Evolutionary conservation across 2,888 invertebrate species (phyloP).

Genomic region (Epirrita christyi): DNA sequence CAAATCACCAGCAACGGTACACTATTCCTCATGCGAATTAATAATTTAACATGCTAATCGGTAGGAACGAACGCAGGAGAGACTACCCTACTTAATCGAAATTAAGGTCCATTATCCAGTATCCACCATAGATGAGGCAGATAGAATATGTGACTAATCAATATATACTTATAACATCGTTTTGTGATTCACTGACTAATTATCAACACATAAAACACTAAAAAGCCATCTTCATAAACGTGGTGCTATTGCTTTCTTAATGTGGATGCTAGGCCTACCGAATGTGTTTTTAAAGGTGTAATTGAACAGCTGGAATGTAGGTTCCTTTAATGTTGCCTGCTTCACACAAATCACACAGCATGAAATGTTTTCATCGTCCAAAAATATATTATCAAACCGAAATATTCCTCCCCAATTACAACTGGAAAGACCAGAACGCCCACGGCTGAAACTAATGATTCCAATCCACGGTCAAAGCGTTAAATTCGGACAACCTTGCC

Average conservation of each 20-base stretch:
- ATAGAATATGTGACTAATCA: no score
- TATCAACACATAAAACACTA: no score
- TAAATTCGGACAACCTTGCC: slow-evolving; percentile 38
- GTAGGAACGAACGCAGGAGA: not conserved
- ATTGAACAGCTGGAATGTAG: no score
- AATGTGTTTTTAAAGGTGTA: no score
- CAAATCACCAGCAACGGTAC: slow-evolving; percentile 46
- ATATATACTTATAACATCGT: no score
- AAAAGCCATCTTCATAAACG: no score
- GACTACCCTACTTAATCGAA: not conserved
- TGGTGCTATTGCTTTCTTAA: no score
- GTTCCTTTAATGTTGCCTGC: not conserved
- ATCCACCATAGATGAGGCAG: no score
- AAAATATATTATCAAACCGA: slow-evolving; percentile 12
- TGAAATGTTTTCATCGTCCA: slow-evolving; percentile 30
- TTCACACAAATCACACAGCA: slow-evolving; percentile 1
- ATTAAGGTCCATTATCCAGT: no score
- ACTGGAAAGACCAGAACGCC: slow-evolving; percentile 32
- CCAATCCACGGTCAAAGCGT: slow-evolving; percentile 35
- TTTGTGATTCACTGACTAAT: no score
- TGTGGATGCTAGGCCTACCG: no score
- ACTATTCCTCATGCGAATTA: slow-evolving; percentile 6
- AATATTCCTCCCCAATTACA: slow-evolving; percentile 30
- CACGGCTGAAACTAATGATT: slow-evolving; percentile 34
- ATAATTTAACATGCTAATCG: slow-evolving; percentile 9